Conservation (phyloP, 2,888 invertebrate genomes). For the Hedya salicella region DNA sequence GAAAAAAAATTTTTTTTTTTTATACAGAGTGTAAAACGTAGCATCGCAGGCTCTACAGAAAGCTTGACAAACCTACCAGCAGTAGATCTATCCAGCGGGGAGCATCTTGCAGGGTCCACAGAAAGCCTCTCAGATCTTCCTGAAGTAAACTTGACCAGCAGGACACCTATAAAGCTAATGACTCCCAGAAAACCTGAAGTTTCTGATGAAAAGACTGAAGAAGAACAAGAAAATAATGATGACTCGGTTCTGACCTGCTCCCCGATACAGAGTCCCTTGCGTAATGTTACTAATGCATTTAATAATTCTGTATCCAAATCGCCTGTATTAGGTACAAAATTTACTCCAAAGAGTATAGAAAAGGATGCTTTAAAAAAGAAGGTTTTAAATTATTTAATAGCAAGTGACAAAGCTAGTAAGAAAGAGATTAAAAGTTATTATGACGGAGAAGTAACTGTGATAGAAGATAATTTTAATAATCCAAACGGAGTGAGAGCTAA, state of each 20-base stretch:
- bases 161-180: slow-evolving; percentile 1
- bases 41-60: slow-evolving; percentile 47
- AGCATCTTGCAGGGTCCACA: neutral
- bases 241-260: slow-evolving; percentile 66
- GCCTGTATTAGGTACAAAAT: slow-evolving; percentile 29
- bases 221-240: slow-evolving; percentile 49
- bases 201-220: slow-evolving; percentile 3
- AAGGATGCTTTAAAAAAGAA: slow-evolving; percentile 50
- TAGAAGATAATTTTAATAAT: neutral
- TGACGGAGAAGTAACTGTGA: slow-evolving; percentile 21
- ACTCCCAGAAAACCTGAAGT: slow-evolving; percentile 3
- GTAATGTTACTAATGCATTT: slow-evolving; percentile 59
- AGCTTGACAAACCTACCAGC: slow-evolving; percentile 55
- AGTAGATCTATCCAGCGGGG: slow-evolving; percentile 37
- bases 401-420: slow-evolving; percentile 32
- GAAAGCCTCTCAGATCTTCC: slow-evolving; percentile 11
- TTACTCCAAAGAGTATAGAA: slow-evolving; percentile 9
- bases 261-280: slow-evolving; percentile 67
- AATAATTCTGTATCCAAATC: slow-evolving; percentile 44
- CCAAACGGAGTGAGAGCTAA: neutral
- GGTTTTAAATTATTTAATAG: slow-evolving; percentile 50
- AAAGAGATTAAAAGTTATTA: slow-evolving; percentile 6
- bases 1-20: slow-evolving; percentile 45
- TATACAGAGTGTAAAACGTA: slow-evolving; percentile 55
- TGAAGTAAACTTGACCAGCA: neutral